Conservation (phyloP, 2,888 invertebrate genomes). For the Spilosoma lubricipeda region DNA sequence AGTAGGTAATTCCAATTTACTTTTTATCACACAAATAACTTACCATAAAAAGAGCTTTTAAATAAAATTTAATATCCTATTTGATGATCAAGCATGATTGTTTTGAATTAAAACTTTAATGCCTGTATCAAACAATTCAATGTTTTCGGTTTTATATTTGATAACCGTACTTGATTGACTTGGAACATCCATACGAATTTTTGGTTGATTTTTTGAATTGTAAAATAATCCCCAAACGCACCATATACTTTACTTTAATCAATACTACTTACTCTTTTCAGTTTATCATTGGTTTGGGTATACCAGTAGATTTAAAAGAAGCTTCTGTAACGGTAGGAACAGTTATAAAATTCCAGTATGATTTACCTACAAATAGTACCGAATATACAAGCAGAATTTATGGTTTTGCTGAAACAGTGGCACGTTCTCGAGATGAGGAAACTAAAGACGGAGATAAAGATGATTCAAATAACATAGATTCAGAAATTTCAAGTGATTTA, state of each 20-base stretch:
- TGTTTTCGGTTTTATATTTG: not conserved
- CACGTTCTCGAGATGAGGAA: constrained; percentile 73
- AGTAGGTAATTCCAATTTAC: not conserved
- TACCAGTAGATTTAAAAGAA: constrained; percentile 88
- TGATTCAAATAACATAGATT: constrained; percentile 50
- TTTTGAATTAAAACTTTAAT: not conserved
- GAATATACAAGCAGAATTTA: constrained; percentile 85
- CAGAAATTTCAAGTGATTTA: constrained; percentile 39
- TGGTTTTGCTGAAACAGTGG: constrained; percentile 74
- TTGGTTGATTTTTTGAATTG: not conserved
- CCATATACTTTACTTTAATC: not conserved
- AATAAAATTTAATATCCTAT: not conserved
- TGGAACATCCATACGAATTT: not conserved
- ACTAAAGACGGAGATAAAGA: constrained; percentile 53
- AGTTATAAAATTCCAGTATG: constrained; percentile 89
- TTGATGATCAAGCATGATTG: not conserved
- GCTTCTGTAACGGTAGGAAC: constrained; percentile 88
- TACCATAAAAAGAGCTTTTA: not conserved
- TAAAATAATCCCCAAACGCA: not conserved
- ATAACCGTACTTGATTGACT: not conserved
- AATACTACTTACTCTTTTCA: constrained; percentile 63
- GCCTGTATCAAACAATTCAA: not conserved
- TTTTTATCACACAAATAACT: not conserved
- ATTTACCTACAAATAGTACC: constrained; percentile 88
- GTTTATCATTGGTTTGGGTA: constrained; percentile 89